Evolutionary conservation across 2,797 vertebrate genomes (phyloP).

Genomic region (Chelon labrosus): DNA sequence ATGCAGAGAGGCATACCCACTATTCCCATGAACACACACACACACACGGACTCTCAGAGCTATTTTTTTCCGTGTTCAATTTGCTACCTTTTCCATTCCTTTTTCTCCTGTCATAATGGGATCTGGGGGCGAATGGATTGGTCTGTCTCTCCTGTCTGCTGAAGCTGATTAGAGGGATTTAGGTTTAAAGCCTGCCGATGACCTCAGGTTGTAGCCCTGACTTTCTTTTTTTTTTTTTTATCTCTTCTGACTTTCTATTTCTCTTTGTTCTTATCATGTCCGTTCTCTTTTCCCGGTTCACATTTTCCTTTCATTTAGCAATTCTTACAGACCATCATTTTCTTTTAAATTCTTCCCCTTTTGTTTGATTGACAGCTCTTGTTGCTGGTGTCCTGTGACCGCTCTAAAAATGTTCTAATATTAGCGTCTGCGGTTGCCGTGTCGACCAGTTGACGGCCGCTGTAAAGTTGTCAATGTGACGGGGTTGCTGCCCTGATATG

Average conservation of each 20-base stretch:
- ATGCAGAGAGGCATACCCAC: not conserved
- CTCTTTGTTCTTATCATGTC: constrained; percentile 56
- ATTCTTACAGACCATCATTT: not conserved
- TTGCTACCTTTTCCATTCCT: constrained; percentile 61
- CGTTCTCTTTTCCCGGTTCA: constrained; percentile 29
- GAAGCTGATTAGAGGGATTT: constrained; percentile 75
- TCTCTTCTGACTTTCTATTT: constrained; percentile 61
- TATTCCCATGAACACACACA: not conserved
- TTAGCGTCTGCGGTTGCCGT: constrained; percentile 53
- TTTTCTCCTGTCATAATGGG: constrained; percentile 74
- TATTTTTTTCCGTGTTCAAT: constrained; percentile 61
- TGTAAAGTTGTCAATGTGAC: constrained; percentile 71
- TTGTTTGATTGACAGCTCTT: constrained; percentile 59
- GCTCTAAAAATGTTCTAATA: constrained; percentile 66
- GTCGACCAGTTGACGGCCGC: constrained; percentile 58
- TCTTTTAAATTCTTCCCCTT: not conserved
- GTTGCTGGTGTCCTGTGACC: constrained; percentile 47
- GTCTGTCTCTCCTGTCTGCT: constrained; percentile 58
- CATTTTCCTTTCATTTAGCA: not conserved
- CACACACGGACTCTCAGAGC: constrained; percentile 17
- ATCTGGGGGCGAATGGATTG: constrained; percentile 70
- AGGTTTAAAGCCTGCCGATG: constrained; percentile 66
- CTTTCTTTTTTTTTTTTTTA: constrained; percentile 34
- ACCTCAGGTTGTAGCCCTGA: constrained; percentile 56
- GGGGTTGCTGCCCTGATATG: constrained; percentile 52